phyloP scores from a whole-genome alignment of 2,888 invertebrate species.

The Perizoma flavofasciatum region DNA sequence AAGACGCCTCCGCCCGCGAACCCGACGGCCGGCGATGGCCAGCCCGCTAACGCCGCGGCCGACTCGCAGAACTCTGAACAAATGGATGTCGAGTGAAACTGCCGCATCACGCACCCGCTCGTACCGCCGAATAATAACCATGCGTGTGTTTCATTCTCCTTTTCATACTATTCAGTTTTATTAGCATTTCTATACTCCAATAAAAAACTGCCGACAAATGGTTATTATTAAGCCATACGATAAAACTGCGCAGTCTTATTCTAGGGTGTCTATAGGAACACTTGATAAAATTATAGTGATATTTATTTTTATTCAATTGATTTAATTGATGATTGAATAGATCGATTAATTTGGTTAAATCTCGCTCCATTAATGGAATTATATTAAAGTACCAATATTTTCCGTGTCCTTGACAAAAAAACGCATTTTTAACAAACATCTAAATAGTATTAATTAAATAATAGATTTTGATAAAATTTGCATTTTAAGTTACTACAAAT shows the following conservation, averaged over 20 bases:
- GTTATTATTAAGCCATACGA: conserved; percentile 49
- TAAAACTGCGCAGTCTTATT: conserved; percentile 38
- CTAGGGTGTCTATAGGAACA: conserved; percentile 43
- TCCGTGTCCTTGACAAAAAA: conserved; percentile 39
- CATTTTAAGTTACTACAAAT: conserved; percentile 43
- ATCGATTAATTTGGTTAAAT: conserved; percentile 43
- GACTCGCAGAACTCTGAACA: conserved; percentile 56
- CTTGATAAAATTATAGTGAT: conserved; percentile 59
- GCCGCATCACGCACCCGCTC: conserved; percentile 28
- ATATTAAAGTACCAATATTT: conserved; percentile 41
- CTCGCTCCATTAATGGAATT: conserved; percentile 44
- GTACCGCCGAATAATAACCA: conserved; percentile 52
- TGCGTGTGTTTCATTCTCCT: conserved; percentile 23
- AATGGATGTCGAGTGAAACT: conserved; percentile 78
- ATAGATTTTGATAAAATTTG: conserved; percentile 46
- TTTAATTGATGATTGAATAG: conserved; percentile 34
- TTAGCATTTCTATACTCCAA: conserved; percentile 16
- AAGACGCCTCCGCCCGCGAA: conserved; percentile 76
- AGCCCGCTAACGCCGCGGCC: conserved; percentile 45
- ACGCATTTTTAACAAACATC: conserved; percentile 44
- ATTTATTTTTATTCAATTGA: conserved; percentile 61
- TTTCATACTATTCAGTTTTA: conserved; percentile 5
- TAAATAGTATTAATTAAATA: conserved; percentile 46
- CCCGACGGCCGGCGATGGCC: conserved; percentile 59
- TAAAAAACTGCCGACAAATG: conserved; percentile 8